Percentiles rank a stretch among this genome's conserved stretches.
phyloP scores from a whole-genome alignment of 2,888 invertebrate genomes.

The Lampropteryx suffumata region DNA sequence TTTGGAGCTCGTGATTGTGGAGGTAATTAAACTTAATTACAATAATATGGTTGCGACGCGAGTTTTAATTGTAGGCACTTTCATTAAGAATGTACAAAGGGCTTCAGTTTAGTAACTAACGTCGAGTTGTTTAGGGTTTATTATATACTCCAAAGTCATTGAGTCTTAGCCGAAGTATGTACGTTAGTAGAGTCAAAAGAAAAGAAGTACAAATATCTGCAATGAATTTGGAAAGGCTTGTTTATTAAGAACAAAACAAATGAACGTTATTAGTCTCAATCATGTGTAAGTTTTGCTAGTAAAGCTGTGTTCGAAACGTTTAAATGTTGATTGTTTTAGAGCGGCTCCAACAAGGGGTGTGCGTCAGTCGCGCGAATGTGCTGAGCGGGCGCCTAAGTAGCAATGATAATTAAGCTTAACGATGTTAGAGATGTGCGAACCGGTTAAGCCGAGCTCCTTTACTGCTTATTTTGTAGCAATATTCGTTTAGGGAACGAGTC shows the following conservation, averaged over 20 bases:
- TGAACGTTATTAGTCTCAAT: too few species aligned
- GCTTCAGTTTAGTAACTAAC: slow-evolving; percentile 28
- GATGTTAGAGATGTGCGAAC: slow-evolving; percentile 71
- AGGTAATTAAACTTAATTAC: slow-evolving; percentile 35
- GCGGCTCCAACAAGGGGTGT: slow-evolving; percentile 34
- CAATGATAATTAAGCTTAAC: slow-evolving; percentile 75
- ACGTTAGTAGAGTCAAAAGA: too few species aligned
- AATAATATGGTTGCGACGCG: slow-evolving; percentile 33
- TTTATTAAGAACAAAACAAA: too few species aligned
- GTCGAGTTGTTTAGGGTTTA: neutral
- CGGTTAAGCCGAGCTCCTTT: slow-evolving; percentile 66
- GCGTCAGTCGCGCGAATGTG: slow-evolving; percentile 41
- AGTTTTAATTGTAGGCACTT: slow-evolving; percentile 40
- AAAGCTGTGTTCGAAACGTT: slow-evolving; percentile 27
- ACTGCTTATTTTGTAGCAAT: slow-evolving; percentile 72
- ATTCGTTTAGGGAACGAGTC: slow-evolving; percentile 63
- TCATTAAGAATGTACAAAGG: slow-evolving; percentile 39
- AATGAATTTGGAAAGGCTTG: too few species aligned
- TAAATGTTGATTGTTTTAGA: slow-evolving; percentile 29
- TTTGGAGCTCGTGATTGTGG: slow-evolving; percentile 21
- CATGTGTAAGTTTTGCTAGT: too few species aligned
- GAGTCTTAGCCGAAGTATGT: too few species aligned
- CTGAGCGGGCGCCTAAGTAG: slow-evolving; percentile 58
- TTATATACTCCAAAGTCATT: too few species aligned
- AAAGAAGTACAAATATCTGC: too few species aligned